Conservation (phyloP, 2,888 invertebrate genomes). For the Orthonychiurus folsomi region DNA sequence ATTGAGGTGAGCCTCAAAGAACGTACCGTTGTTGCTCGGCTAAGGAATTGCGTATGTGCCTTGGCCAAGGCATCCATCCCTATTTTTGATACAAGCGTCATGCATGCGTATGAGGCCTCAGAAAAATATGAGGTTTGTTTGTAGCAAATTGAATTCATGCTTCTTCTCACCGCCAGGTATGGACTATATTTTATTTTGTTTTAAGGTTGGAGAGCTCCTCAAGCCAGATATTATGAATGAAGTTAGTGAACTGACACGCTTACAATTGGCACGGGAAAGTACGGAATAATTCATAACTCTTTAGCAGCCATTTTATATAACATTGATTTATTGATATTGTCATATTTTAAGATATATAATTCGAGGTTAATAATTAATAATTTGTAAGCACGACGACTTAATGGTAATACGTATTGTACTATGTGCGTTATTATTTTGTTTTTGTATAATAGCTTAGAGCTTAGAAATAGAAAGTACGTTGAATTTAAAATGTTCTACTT, state of each 20-base stretch:
- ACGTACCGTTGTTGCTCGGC: constrained; percentile 75
- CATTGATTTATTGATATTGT: not conserved
- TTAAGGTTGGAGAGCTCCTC: constrained; percentile 56
- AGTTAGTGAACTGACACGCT: constrained; percentile 48
- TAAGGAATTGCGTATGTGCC: constrained; percentile 81
- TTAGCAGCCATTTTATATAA: too few relatives aligned
- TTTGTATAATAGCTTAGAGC: too few relatives aligned
- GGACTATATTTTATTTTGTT: constrained; percentile 15
- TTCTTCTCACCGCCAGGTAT: too few relatives aligned
- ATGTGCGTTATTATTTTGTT: too few relatives aligned
- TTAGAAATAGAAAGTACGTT: too few relatives aligned
- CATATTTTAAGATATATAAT: not conserved
- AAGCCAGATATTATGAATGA: constrained; percentile 78
- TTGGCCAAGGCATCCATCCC: constrained; percentile 79
- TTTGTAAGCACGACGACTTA: too few relatives aligned
- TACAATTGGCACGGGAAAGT: constrained; percentile 22
- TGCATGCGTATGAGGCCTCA: constrained; percentile 84
- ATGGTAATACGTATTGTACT: too few relatives aligned
- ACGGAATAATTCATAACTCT: constrained; percentile 7
- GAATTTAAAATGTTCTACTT: too few relatives aligned
- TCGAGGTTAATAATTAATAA: too few relatives aligned
- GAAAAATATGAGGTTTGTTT: constrained; percentile 61
- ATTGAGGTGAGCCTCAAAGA: constrained; percentile 58
- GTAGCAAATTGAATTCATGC: not conserved
- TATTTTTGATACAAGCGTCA: constrained; percentile 83